phyloP scores from a whole-genome alignment of 2,888 invertebrate species.

The Agrenia bidenticulata region DNA sequence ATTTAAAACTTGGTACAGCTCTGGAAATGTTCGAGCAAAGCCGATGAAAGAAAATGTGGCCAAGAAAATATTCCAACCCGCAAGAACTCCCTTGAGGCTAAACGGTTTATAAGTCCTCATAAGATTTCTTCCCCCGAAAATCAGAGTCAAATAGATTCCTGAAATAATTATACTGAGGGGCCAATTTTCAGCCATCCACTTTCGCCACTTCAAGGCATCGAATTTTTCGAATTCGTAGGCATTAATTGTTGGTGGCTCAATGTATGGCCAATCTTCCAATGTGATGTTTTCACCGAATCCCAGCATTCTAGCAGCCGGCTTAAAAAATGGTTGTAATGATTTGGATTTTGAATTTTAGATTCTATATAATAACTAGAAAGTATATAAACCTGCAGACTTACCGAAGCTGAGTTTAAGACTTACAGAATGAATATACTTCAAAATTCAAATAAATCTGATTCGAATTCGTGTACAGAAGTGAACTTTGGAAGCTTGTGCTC shows the following conservation, averaged over 20 bases:
- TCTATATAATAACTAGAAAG: neutral
- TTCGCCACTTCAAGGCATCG: slow-evolving; percentile 27
- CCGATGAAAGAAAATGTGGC: slow-evolving; percentile 32
- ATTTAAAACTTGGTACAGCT: slow-evolving; percentile 30
- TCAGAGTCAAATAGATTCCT: slow-evolving; percentile 21
- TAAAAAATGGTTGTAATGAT: too few species aligned
- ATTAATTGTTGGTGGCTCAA: slow-evolving; percentile 29
- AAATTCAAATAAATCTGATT: too few species aligned
- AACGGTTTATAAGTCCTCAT: slow-evolving; percentile 37
- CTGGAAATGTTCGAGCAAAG: slow-evolving; percentile 31
- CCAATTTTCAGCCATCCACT: slow-evolving; percentile 34
- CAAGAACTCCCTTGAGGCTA: slow-evolving; percentile 20
- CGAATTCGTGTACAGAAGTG: too few species aligned
- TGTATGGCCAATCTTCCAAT: slow-evolving; percentile 34
- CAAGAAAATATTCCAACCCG: slow-evolving; percentile 29
- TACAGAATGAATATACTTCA: too few species aligned
- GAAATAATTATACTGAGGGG: slow-evolving; percentile 24
- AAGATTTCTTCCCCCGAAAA: slow-evolving; percentile 25
- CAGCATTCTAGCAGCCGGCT: neutral
- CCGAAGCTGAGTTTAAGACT: too few species aligned
- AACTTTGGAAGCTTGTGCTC: too few species aligned
- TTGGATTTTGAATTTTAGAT: neutral
- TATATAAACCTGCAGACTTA: too few species aligned
- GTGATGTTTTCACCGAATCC: neutral
- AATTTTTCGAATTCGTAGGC: slow-evolving; percentile 31